Evolutionary conservation across 1,140 invertebrate species (phyloP).

Genomic region (Pseudomyrmex pallidus): DNA sequence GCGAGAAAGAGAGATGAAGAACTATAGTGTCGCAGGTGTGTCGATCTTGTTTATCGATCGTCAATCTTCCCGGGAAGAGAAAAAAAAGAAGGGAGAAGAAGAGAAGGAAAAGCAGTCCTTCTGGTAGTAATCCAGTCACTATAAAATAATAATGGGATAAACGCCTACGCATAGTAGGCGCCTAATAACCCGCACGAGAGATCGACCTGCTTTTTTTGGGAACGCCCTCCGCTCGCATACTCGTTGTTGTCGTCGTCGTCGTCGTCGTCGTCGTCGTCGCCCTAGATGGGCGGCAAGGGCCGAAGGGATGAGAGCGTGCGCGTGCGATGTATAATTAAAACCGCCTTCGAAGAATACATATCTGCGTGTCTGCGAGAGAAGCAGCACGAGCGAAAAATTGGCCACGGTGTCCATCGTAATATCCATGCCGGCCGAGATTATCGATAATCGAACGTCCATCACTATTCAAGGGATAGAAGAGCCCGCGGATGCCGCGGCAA

Average conservation of each 20-base stretch:
- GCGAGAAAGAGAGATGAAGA: background rate
- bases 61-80: constrained; percentile 27
- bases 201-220: constrained; percentile 60
- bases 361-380: constrained; percentile 3
- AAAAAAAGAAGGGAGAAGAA: background rate
- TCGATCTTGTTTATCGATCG: constrained; percentile 64
- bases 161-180: constrained; percentile 47
- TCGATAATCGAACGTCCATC: constrained; percentile 63
- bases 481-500: background rate
- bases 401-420: constrained; percentile 32
- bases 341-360: constrained; percentile 65
- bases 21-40: constrained; percentile 23
- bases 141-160: constrained; percentile 70
- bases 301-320: constrained; percentile 20
- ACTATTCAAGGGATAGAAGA: constrained; percentile 31
- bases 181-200: constrained; percentile 56
- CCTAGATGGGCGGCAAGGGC: constrained; percentile 26
- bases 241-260: background rate
- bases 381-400: constrained; percentile 54
- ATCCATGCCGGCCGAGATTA: constrained; percentile 27
- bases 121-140: constrained; percentile 12
- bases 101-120: background rate
- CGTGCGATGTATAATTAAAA: constrained; percentile 71
- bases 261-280: background rate
- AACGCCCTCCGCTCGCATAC: constrained; percentile 51